Percentiles rank a stretch among this genome's conserved stretches.
phyloP scores from a whole-genome alignment of 2,113 vertebrate genomes.

The Thalassarche chlororhynchos region DNA sequence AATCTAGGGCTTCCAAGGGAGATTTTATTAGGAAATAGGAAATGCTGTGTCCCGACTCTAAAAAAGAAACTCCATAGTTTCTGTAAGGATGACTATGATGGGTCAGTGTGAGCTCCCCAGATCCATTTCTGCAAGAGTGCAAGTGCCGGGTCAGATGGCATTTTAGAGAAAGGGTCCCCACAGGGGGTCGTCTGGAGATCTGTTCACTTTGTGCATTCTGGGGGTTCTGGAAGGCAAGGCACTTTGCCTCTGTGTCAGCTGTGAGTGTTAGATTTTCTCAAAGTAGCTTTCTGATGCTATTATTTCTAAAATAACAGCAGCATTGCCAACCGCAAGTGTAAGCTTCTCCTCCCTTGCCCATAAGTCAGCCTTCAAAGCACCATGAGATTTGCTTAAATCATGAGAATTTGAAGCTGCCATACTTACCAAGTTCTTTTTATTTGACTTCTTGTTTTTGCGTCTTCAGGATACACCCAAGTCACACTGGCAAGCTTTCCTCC shows the following conservation, averaged over 20 bases:
- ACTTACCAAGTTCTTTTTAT: not conserved
- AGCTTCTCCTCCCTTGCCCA: not conserved
- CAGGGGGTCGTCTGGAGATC: not conserved
- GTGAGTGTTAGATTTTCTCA: not conserved
- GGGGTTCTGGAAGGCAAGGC: not conserved
- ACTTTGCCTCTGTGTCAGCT: not conserved
- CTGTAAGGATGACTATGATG: not conserved
- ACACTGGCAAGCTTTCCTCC: conserved; percentile 16
- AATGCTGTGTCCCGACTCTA: not conserved
- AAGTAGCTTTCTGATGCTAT: not conserved
- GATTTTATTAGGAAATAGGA: not conserved
- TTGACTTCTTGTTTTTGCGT: conserved; percentile 49
- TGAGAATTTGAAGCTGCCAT: conserved; percentile 21
- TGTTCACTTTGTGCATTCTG: not conserved
- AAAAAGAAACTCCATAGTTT: not conserved
- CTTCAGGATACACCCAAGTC: conserved; percentile 41
- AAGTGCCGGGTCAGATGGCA: not conserved
- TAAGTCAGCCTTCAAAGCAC: not conserved
- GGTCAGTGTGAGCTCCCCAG: not conserved
- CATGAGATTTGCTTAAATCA: conserved; percentile 8
- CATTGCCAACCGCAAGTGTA: not conserved
- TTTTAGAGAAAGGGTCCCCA: not conserved
- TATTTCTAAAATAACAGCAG: not conserved
- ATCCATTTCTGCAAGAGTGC: not conserved
- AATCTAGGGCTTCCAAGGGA: not conserved